phyloP scores from a whole-genome alignment of 2,113 vertebrate genomes.

The Puffinus mauretanicus region DNA sequence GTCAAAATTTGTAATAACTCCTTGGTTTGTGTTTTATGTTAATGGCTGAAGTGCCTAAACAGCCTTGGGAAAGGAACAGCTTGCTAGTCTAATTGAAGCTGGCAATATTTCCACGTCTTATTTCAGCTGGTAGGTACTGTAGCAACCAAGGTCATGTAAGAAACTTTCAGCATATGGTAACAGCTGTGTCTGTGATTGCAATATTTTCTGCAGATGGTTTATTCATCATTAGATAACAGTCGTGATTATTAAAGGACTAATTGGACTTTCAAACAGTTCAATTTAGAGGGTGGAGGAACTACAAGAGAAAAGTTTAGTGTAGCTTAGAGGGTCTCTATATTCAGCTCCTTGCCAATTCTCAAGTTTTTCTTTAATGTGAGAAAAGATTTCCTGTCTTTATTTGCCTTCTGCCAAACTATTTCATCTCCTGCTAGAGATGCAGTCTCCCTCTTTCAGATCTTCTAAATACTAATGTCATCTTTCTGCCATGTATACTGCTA shows the following conservation, averaged over 20 bases:
- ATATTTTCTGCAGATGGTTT: slow-evolving; percentile 58
- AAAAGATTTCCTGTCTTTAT: background rate
- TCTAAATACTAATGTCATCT: background rate
- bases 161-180: slow-evolving; percentile 54
- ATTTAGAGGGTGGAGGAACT: slow-evolving; percentile 11
- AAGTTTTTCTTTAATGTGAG: background rate
- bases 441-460: background rate
- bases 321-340: background rate
- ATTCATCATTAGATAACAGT: slow-evolving; percentile 53
- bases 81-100: slow-evolving; percentile 73
- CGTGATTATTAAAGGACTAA: slow-evolving; percentile 53
- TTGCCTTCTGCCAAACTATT: background rate
- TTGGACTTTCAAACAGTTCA: slow-evolving; percentile 24
- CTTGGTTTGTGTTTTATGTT: slow-evolving; percentile 65
- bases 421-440: background rate
- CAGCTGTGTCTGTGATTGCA: background rate
- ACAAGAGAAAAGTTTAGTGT: background rate
- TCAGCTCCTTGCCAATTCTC: background rate
- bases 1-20: slow-evolving; percentile 66
- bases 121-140: slow-evolving; percentile 67
- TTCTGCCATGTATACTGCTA: background rate
- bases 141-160: slow-evolving; percentile 73
- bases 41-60: slow-evolving; percentile 61
- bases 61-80: slow-evolving; percentile 71
- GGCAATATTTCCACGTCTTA: slow-evolving; percentile 66